Base-by-base conservation (phyloP, 2,113 vertebrate genomes). In the Eonycteris spelaea region DNA sequence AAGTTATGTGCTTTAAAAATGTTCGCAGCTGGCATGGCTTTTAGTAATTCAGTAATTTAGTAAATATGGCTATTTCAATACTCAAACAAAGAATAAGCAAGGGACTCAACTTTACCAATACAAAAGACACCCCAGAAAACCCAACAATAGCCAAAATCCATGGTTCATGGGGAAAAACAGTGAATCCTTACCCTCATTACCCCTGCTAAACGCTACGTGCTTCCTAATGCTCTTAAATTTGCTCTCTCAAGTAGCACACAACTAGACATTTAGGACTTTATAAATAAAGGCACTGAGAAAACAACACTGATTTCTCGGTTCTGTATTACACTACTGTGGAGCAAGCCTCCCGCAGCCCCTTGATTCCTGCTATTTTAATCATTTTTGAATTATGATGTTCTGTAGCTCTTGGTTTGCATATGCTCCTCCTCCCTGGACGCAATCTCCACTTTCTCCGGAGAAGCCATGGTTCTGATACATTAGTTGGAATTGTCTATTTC, bases 1-100 rank as follows among this genome's bases (percentile, higher is more conserved):
- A 96, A 80, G 26, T 51, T 71, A 90, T 82, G 9, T 77, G 22
- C n/a, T 57, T 94, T 91, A 63, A 80, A 95, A 78, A 78, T n/a
- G 45, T 35, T 33, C 18, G 80, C 14, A 38, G 40, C 21, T 89
- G 53, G 71, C 35, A 75, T 43, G 33, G 35, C 13, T 63, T 82
- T 24, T 55, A 67, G 33, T 77, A 75, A 75, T 77, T 83, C 30
- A 28, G 43, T 63, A 75, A 75, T 77, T 83, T 26, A 28, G 35
- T 63, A 90, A 96, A 87, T 61, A 83, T 38, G 51, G 33, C 26
- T 40, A 90, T 11, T 95, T 89, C 78, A 10, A 53, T 70, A 79
- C 19, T 88, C 18, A 87, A 83, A 78, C 73, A 83, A 59, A 88
- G 51, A 45, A 84, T 22, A 70, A 95, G 15, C 43, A 55, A 91